Evolutionary conservation across 2,888 invertebrate genomes (phyloP), one percentile per base, ranked within the genome.

Genomic region (Dicranocentrus wangi): DNA sequence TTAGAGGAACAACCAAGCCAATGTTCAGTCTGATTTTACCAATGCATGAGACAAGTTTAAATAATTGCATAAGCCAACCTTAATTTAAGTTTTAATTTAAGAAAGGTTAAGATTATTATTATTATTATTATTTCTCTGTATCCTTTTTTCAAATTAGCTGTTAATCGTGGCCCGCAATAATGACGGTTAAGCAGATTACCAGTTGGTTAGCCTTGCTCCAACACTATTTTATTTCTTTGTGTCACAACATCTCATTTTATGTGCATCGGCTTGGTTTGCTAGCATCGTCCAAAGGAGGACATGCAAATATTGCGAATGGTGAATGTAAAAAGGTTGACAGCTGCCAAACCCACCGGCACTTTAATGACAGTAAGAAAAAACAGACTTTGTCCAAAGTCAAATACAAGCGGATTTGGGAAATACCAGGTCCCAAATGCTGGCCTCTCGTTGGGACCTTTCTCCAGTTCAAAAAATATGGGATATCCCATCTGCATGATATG

Each of bases 341-440:
- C 32, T 10, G 21, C 27, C 47, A 27, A 0, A 0, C 3, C 32
- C 5, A 21, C 23, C 61, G 19, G 0, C 0, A 2, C 25, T 21
- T n/a, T 23, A 17, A 47, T 60, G 71, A 60, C 60, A 60, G 17
- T 43, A 43, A 55, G 8, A 55, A 25, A 25, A 55, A 25, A 5
- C 55, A 55, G 55, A 55, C 55, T 1, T 55, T 23, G 25, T 1
- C 8, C 21, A 65, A 25, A 15, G 15, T 15, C 0, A 66, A 68
- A 39, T 19, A 58, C 7, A 73, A 68, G 19, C 69, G 66, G 53
- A 58, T 27, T 21, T 75, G 75, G 21, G 42, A 60, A 27, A 75
- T 81, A n/a, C 81, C 81, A 7, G 81, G 81, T 15, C 63, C 75
- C 39, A 81, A 69, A 32, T 61, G 81, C 10, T 27, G 66, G 21